Base-by-base conservation (phyloP, 2,888 invertebrate species). In the Spisula subtruncata region DNA sequence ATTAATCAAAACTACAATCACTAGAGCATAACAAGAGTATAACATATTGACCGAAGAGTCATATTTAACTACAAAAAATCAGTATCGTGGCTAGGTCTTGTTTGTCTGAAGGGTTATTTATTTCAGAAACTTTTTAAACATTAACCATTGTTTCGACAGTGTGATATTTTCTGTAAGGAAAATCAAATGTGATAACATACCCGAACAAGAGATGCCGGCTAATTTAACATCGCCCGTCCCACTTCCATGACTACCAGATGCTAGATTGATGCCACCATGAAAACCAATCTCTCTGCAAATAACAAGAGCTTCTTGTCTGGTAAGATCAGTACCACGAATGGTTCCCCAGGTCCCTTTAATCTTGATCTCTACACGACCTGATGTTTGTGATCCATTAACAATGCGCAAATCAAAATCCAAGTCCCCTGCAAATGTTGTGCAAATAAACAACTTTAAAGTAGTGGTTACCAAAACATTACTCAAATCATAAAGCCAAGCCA, bases 271-370 rank as follows among this genome's bases (percentile, higher is more conserved):
- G 35, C 94, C 95, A 41, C 91, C 91, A 82, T 88, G 89, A 88
- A 90, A 98, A 25, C 98, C 98, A 41, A 98, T 96, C 95, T 98
- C 98, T 86, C 97, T 97, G 94, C 98, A 98, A 1, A 98, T 97
- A 0, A 98, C 98, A 93, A 29, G 60, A 0, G 98, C 98, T 93
- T 98, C 98, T 29, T 96, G 97, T 90, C 98, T 96, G 10, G 97
- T 98, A 94, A 98, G 98, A 93, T 97, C 97, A 93, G 98, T 98
- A 94, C 98, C 98, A 96, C 98, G 98, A 20, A 98, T 97, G 91
- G 97, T 97, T 0, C 98, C 98, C 97, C 98, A 98, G 90, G 97
- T 97, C 0, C 97, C 98, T 89, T 96, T 86, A 0, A 93, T 48
- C 46, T 91, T 90, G 25, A 94, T 83, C 82, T 94, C 94, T 4